These are phyloP conservation scores for Nannoperca australis DNA, from an alignment of 2,797 vertebrate species.

Conservation along the genomic window DNA sequence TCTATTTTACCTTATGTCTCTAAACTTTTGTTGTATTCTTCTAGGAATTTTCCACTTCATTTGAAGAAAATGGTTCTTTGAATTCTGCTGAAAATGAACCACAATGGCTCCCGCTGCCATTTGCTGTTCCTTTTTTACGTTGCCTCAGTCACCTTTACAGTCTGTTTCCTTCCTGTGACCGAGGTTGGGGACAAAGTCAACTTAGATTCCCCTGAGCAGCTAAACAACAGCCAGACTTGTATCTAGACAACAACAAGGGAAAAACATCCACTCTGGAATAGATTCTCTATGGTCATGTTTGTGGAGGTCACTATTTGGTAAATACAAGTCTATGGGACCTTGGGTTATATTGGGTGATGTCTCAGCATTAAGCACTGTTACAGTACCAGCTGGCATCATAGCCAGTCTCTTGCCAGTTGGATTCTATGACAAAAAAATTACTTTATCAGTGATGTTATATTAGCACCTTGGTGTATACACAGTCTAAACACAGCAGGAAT, in stretches of 20 bases:
- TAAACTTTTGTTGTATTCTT: not conserved
- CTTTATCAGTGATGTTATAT: constrained; percentile 42
- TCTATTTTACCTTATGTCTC: not conserved
- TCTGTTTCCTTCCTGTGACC: constrained; percentile 61
- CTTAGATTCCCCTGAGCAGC: constrained; percentile 46
- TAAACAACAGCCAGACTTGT: constrained; percentile 67
- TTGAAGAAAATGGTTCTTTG: not conserved
- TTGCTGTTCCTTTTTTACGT: constrained; percentile 51
- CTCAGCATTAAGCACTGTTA: constrained; percentile 47
- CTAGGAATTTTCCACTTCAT: constrained; percentile 1
- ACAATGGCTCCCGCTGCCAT: constrained; percentile 17
- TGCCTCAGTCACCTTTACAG: constrained; percentile 22
- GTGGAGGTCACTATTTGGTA: constrained; percentile 52
- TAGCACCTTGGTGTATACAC: constrained; percentile 42
- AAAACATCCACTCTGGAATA: constrained; percentile 63
- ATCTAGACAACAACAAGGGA: constrained; percentile 77
- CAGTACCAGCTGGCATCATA: constrained; percentile 47
- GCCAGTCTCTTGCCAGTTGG: constrained; percentile 5
- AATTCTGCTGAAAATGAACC: constrained; percentile 18
- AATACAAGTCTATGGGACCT: constrained; percentile 45
- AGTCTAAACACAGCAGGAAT: constrained; percentile 68
- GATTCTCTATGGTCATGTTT: constrained; percentile 58
- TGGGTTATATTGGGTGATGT: constrained; percentile 51
- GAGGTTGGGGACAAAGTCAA: constrained; percentile 53
- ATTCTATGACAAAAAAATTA: constrained; percentile 21